phyloP scores from a whole-genome alignment of 2,797 vertebrate genomes.

The Heliangelus exortis region DNA sequence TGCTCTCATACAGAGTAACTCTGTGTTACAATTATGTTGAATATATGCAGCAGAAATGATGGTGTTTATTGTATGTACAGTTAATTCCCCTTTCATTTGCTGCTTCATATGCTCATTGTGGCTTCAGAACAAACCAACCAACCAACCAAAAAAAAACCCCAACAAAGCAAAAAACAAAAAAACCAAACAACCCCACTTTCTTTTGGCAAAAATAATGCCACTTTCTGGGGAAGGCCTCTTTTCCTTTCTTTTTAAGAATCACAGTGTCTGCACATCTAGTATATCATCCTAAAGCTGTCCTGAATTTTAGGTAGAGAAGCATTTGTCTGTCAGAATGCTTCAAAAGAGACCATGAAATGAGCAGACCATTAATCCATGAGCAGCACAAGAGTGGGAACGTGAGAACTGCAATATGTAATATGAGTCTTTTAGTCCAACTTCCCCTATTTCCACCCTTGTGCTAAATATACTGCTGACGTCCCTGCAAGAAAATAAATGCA shows the following conservation, averaged over 20 bases:
- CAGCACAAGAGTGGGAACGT: not conserved
- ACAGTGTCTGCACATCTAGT: not conserved
- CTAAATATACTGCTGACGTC: not conserved
- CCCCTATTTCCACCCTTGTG: not conserved
- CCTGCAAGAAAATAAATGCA: not conserved
- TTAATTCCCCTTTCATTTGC: not conserved
- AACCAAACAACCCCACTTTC: not conserved
- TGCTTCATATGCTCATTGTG: not conserved
- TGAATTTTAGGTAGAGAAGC: not conserved
- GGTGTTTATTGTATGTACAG: not conserved
- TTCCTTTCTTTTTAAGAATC: not conserved
- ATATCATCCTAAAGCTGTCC: not conserved
- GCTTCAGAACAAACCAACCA: not conserved
- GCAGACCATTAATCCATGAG: not conserved
- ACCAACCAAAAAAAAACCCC: not conserved
- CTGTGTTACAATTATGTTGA: not conserved
- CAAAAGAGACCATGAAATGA: not conserved
- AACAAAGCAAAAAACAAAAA: no score
- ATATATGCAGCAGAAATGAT: not conserved
- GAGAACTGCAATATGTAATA: not conserved
- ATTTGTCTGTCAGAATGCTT: not conserved
- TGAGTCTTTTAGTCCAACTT: not conserved
- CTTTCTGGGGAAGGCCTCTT: not conserved
- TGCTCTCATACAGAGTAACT: not conserved
- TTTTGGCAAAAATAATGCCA: not conserved